Evolutionary conservation across 2,113 vertebrate genomes (phyloP).

Genomic region (Haemorhous mexicanus): DNA sequence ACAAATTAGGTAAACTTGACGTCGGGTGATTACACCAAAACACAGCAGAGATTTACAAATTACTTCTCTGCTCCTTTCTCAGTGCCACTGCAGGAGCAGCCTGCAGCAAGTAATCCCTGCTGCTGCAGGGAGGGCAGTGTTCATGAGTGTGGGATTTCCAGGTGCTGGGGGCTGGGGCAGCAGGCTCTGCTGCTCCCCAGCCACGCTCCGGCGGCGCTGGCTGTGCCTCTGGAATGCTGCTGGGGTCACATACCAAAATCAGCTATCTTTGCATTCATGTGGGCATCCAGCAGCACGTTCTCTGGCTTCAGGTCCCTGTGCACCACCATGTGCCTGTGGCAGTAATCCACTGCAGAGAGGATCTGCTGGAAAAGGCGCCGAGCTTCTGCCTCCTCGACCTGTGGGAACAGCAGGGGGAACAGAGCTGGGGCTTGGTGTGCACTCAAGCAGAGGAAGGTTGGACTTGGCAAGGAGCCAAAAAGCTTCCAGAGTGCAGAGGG

Average conservation of each 20-base stretch:
- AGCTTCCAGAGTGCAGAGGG: not conserved
- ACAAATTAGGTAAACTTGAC: not conserved
- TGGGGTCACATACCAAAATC: slow-evolving; percentile 88
- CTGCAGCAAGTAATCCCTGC: not conserved
- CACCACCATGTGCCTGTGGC: slow-evolving; percentile 98
- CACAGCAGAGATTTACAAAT: not conserved
- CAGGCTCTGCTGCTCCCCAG: not conserved
- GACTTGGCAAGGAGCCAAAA: slow-evolving; percentile 5
- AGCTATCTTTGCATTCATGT: slow-evolving; percentile 97
- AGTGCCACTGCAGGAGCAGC: not conserved
- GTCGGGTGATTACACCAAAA: not conserved
- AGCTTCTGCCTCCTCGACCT: slow-evolving; percentile 95
- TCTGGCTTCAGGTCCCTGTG: slow-evolving; percentile 98
- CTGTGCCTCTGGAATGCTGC: slow-evolving; percentile 27
- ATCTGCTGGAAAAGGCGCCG: slow-evolving; percentile 98
- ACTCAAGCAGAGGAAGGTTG: not conserved
- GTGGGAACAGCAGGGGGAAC: not conserved
- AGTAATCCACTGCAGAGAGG: slow-evolving; percentile 97
- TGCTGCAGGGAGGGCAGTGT: not conserved
- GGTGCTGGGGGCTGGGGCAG: not conserved
- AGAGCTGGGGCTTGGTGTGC: not conserved
- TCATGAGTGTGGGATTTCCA: not conserved
- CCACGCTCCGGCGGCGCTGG: slow-evolving; percentile 27
- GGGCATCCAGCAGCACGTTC: slow-evolving; percentile 94
- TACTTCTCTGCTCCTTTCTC: not conserved